Evolutionary conservation across 1,140 invertebrate species (phyloP), one percentile per base, ranked within the genome.

Genomic region (Doryteuthis pealeii): DNA sequence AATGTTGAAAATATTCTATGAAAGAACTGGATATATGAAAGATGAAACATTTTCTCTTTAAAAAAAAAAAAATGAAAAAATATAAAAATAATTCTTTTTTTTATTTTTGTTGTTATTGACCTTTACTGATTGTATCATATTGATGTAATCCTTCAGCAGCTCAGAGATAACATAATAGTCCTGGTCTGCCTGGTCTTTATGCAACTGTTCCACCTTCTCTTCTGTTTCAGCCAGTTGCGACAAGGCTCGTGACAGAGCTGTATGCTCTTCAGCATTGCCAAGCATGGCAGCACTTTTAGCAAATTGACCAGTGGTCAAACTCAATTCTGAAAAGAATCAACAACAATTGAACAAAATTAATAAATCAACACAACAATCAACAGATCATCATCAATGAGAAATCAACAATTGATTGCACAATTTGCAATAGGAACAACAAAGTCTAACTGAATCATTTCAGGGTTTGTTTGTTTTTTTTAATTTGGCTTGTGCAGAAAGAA

Each of bases 101-200:
- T n/a, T n/a, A n/a, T n/a, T n/a, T n/a, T n/a, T n/a, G n/a, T n/a
- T n/a, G n/a, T 58, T n/a, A 54, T 80, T 78, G 83, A 93, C 93
- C 89, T 98, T 97, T 43, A 99, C 95, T 74, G 96, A 93, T 1
- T 93, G 94, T 83, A 99, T 93, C 2, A 99, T 90, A 8, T 94
- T 92, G 31, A 99, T 92, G 85, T 99, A 99, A 88, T 99, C 98
- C 77, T 97, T 96, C 43, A 99, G 89, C 76, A 97, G 91, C 90
- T 99, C 97, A 69, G 94, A 93, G 72, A 99, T 91, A 62, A 96
- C 91, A 84, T 93, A 97, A 84, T 97, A 96, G 89, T 99, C 98
- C 0, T 94, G 94, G 84, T 98, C 97, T 1, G 95, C 94, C 89
- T 99, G 97, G 78, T 96, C 94, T 72, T 93, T 91, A 81, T 97